Evolutionary conservation across 2,888 invertebrate genomes (phyloP).

Genomic region (Macrostomum cliftonense): DNA sequence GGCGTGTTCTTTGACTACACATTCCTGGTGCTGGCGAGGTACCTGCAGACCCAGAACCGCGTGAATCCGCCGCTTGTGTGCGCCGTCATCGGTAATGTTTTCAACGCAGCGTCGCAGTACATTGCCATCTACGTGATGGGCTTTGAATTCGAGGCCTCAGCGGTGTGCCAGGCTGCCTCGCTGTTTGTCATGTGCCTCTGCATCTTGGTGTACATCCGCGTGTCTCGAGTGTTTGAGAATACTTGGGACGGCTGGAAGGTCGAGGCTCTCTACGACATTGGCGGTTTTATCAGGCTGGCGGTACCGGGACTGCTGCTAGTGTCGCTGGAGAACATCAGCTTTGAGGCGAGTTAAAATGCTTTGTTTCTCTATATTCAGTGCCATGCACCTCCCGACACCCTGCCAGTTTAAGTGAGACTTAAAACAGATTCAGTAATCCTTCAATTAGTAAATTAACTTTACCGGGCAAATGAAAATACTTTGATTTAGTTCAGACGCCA

Average conservation of each 20-base stretch:
- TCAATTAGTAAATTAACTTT: no score
- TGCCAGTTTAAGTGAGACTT: no score
- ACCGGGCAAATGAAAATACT: no score
- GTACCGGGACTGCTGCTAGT: conserved; percentile 2
- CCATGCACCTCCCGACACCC: no score
- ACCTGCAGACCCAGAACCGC: neutral
- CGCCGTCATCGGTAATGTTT: neutral
- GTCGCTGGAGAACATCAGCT: neutral
- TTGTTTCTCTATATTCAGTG: no score
- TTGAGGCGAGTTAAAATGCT: neutral
- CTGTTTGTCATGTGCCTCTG: neutral
- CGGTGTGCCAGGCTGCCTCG: neutral
- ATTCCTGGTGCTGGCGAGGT: neutral
- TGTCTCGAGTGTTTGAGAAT: neutral
- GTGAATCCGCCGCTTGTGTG: neutral
- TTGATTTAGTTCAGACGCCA: no score
- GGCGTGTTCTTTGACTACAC: neutral
- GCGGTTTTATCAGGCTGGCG: neutral
- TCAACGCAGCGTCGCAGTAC: neutral
- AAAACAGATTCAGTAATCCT: no score
- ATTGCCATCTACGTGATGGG: neutral
- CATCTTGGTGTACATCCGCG: neutral
- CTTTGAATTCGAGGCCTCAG: neutral
- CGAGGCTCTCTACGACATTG: conserved; percentile 1
- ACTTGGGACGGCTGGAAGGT: conserved; percentile 5